Evolutionary conservation across 2,113 vertebrate genomes (phyloP), one percentile per base, ranked within the genome.

Genomic region (Spilogale gracilis): DNA sequence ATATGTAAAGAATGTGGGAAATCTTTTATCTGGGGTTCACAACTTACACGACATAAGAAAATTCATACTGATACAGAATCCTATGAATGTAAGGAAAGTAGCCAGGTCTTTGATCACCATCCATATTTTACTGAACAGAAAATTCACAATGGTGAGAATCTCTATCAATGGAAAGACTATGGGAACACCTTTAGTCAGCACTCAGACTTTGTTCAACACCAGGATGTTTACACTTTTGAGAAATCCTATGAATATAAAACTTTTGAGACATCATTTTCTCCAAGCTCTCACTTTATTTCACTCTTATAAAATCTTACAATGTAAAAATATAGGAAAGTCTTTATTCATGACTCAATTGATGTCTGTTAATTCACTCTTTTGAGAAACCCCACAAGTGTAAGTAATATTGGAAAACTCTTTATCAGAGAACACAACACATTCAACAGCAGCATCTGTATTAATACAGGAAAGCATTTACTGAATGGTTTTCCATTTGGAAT

Each of bases 21-120:
- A 63, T 71, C 78, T 56, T 97, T 98, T 76, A 82, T 87, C 48
- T 94, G 94, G 67, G 89, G 60, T 61, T 95, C 69, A 12, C 81
- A 93, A 61, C 92, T 97, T 63, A 88, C 84, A 93, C 83, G 74
- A 61, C 97, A 97, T 67, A 85, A 82, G 76, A 98, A 61, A 95
- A 93, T 74, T 88, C 95, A 97, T 65, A 27, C 9, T 50, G 58
- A 52, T 89, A 13, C 21, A 56, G 23, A 76, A 76, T n/a, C 45
- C 27, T 76, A 54, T 82, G 67, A 86, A 93, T 95, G 2, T 80
- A 91, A 89, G 63, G 83, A 73, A 80, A 91, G 21, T 86, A 32
- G n/a, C 54, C 81, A 91, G 30, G 58, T 85, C 48, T 85, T 96
- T 74, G 52, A 50, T 80, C 50, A 60, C n/a, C 45, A 52, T 73